Evolutionary conservation across 2,888 invertebrate species (phyloP), one percentile per base, ranked within the genome.

Genomic region (Callinectes sapidus): DNA sequence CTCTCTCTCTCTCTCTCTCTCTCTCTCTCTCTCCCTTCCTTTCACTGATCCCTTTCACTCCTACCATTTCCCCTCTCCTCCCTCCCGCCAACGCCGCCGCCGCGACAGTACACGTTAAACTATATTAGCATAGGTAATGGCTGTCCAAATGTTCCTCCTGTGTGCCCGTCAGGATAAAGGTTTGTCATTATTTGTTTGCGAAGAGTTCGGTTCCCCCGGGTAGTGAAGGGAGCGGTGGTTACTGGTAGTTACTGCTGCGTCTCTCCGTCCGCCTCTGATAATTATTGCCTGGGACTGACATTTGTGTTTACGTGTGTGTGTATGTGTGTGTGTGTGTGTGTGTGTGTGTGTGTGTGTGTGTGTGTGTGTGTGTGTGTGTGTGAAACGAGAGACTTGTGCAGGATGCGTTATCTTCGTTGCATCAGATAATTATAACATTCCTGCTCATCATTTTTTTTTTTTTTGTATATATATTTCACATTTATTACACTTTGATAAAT

Each of bases 1-100:
- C 89, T 61, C 89, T 61, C 89, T 61, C 66, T 61, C 89, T 32
- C 66, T 61, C 66, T 61, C 32, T 89, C 28, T 61, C 61, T 55
- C 35, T 61, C 61, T 61, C 54, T 89, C 61, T 89, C 35, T 32
- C 89, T 18, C n/a, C n/a, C n/a, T n/a, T n/a, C n/a, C n/a, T n/a
- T n/a, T n/a, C n/a, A n/a, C n/a, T n/a, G n/a, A n/a, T n/a, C n/a
- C n/a, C n/a, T 91, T 42, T 86, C 90, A 86, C 86, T 91, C 90
- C 28, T 54, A 42, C 90, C 35, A 16, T n/a, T 35, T 18, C 10
- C 42, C 87, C 91, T 39, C 35, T 42, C 61, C 71, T 71, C 89
- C 61, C 42, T 35, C 71, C 89, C 28, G 35, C 42, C 89, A 87
- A n/a, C 23, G 2, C 10, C 1, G 87, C 6, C n/a, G 39, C 87